Conservation (phyloP, 1,140 invertebrate species). For the Epicauta chinensis region DNA sequence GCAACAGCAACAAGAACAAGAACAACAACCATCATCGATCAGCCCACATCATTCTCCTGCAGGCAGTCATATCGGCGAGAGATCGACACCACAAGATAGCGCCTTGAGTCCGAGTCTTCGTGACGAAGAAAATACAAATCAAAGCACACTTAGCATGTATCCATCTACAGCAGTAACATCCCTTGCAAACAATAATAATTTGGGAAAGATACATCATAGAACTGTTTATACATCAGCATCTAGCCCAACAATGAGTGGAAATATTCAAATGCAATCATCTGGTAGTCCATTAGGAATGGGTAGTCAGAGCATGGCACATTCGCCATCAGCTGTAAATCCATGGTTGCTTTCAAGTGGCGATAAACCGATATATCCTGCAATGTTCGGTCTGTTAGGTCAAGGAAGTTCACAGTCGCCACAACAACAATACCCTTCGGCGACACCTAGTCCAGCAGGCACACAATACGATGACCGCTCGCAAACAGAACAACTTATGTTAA, state of each 20-base stretch:
- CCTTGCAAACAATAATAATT: conserved; percentile 45
- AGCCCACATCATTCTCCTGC: conserved; percentile 37
- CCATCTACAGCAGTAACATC: conserved; percentile 39
- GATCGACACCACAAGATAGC: conserved; percentile 42
- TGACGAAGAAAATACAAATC: conserved; percentile 67
- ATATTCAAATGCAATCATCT: conserved; percentile 29
- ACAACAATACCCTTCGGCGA: conserved; percentile 44
- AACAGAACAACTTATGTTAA: conserved; percentile 55
- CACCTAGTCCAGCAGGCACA: conserved; percentile 51
- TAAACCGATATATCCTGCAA: conserved; percentile 49
- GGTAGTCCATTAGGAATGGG: conserved; percentile 33
- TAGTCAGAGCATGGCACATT: conserved; percentile 33
- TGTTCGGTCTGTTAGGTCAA: conserved; percentile 47
- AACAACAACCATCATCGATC: conserved; percentile 35
- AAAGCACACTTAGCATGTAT: conserved; percentile 60
- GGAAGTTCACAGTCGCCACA: conserved; percentile 43
- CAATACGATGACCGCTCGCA: conserved; percentile 49
- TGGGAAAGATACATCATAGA: conserved; percentile 39
- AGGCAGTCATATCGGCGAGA: conserved; percentile 39
- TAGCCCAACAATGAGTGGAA: conserved; percentile 32
- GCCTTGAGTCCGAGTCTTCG: conserved; percentile 50
- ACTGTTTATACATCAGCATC: conserved; percentile 34
- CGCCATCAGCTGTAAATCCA: conserved; percentile 40
- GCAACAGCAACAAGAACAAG: conserved; percentile 18
- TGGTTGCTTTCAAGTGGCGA: conserved; percentile 49